These are phyloP conservation scores for Hirtodrosophila cameraria DNA, from an alignment of 2,888 invertebrate genomes.

Conservation along the genomic window DNA sequence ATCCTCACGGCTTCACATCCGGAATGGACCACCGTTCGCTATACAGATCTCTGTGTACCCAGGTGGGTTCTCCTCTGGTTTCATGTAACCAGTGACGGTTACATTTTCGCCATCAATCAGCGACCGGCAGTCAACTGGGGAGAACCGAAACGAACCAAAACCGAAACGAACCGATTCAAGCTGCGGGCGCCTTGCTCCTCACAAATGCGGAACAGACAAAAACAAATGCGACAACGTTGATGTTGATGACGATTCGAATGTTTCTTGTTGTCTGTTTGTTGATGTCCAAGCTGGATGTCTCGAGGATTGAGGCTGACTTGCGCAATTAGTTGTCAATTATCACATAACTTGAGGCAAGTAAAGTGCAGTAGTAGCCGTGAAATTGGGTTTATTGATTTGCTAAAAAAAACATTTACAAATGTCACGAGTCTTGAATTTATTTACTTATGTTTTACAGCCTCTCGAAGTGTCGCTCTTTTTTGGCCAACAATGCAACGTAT, in stretches of 20 bases:
- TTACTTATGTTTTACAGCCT: constrained; percentile 78
- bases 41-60: constrained; percentile 15
- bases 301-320: constrained; percentile 31
- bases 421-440: constrained; percentile 76
- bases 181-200: constrained; percentile 58
- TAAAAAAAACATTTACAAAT: constrained; percentile 76
- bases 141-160: constrained; percentile 12
- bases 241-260: constrained; percentile 32
- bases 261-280: constrained; percentile 9
- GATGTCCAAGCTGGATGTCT: constrained; percentile 42
- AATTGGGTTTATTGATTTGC: constrained; percentile 76
- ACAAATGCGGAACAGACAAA: constrained; percentile 66
- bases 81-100: constrained; percentile 74
- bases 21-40: constrained; percentile 52
- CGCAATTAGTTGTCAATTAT: constrained; percentile 73
- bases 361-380: constrained; percentile 45
- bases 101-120: constrained; percentile 74
- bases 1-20: constrained; percentile 77
- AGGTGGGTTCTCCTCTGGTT: constrained; percentile 19
- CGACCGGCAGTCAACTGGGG: constrained; percentile 31
- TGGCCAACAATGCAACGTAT: constrained; percentile 40
- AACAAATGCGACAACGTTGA: constrained; percentile 27
- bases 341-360: constrained; percentile 38
- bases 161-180: constrained; percentile 9
- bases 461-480: constrained; percentile 15